phyloP scores from a whole-genome alignment of 2,888 invertebrate genomes.

The Diarsia brunnea region DNA sequence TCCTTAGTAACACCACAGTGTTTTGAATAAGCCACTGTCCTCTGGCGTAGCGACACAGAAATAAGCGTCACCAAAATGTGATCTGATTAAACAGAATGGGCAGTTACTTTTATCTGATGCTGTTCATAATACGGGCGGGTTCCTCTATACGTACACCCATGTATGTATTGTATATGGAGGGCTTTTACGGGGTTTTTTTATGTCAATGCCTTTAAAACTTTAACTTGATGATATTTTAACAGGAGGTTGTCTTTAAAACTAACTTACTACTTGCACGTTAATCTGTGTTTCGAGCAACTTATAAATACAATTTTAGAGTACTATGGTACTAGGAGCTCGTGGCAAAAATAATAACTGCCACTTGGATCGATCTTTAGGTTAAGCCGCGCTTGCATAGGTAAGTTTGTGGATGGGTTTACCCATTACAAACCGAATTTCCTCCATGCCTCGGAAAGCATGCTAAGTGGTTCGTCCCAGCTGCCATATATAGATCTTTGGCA shows the following conservation, averaged over 20 bases:
- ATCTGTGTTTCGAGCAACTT: background rate
- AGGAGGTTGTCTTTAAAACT: background rate
- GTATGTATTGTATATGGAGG: background rate
- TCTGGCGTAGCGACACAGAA: conserved; percentile 13
- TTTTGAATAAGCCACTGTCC: background rate
- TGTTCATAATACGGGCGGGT: conserved; percentile 27
- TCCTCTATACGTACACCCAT: background rate
- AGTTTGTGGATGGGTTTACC: no score
- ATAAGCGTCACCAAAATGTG: conserved; percentile 29
- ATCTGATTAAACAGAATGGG: conserved; percentile 43
- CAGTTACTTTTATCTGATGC: conserved; percentile 41
- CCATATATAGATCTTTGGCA: no score
- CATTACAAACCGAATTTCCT: no score
- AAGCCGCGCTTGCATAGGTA: no score
- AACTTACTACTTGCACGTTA: background rate
- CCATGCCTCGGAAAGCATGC: no score
- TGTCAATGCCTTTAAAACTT: background rate
- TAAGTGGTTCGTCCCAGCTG: no score
- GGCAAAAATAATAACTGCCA: no score
- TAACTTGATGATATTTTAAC: background rate
- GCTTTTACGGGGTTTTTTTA: background rate
- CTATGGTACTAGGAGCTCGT: no score
- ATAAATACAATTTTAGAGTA: no score
- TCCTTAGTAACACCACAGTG: background rate
- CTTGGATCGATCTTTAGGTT: no score